phyloP scores from a whole-genome alignment of 1,140 invertebrate genomes.

The Chymomyza costata region DNA sequence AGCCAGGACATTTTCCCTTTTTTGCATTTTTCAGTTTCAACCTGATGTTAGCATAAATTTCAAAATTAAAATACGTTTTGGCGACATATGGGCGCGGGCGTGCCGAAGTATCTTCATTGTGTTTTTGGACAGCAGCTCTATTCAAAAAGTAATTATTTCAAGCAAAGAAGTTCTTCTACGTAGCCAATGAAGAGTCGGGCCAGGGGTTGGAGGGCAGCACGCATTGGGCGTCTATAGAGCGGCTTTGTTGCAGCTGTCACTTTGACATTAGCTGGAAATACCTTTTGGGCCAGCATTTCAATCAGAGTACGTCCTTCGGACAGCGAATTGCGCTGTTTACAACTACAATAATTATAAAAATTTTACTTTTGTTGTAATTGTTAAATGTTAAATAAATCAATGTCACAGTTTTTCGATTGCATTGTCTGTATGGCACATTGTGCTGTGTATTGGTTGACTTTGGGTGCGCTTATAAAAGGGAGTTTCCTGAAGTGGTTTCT shows the following conservation, averaged over 20 bases:
- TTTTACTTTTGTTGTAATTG: slow-evolving; percentile 65
- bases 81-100: slow-evolving; percentile 64
- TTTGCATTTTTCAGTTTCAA: no score
- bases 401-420: slow-evolving; percentile 47
- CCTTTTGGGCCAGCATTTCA: slow-evolving; percentile 9
- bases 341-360: slow-evolving; percentile 73
- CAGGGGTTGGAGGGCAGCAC: slow-evolving; percentile 30
- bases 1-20: no score
- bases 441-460: slow-evolving; percentile 1
- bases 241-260: slow-evolving; percentile 59
- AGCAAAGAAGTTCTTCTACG: slow-evolving; percentile 56
- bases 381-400: slow-evolving; percentile 67
- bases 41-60: slow-evolving; percentile 65
- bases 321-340: slow-evolving; percentile 51
- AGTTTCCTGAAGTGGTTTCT: no score
- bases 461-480: slow-evolving; percentile 20
- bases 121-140: slow-evolving; percentile 13
- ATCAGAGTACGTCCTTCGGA: not conserved
- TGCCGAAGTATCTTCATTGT: slow-evolving; percentile 1
- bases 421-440: slow-evolving; percentile 15
- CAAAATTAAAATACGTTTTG: slow-evolving; percentile 70
- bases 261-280: slow-evolving; percentile 54
- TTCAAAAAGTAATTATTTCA: slow-evolving; percentile 74
- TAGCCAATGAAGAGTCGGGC: slow-evolving; percentile 19
- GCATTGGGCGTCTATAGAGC: slow-evolving; percentile 16